These are phyloP conservation scores for Scotopteryx bipunctaria DNA, from an alignment of 2,888 invertebrate species.

Conservation along the genomic window DNA sequence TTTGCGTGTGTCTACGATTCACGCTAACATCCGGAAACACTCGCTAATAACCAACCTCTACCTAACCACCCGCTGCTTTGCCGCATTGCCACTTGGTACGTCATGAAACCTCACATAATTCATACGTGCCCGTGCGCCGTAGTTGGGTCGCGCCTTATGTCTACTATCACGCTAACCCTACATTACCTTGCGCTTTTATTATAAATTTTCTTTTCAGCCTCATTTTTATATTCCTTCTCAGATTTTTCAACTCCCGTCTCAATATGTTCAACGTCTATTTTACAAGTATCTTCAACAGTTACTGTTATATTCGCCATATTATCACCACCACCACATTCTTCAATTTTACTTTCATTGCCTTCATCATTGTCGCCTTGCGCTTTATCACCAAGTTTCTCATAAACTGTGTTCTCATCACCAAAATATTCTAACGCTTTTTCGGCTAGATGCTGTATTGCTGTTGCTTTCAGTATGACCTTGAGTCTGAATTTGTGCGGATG, in stretches of 20 bases:
- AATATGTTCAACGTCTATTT: neutral
- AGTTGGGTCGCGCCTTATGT: too few relatives aligned
- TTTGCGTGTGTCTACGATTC: too few relatives aligned
- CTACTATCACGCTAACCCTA: neutral
- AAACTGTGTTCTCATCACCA: conserved; percentile 48
- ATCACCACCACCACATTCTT: neutral
- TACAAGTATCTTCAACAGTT: conserved; percentile 4
- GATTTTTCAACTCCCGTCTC: neutral
- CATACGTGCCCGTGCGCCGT: too few relatives aligned
- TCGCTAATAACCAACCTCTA: too few relatives aligned
- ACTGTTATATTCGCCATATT: conserved; percentile 1
- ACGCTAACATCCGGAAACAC: too few relatives aligned
- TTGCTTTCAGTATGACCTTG: conserved; percentile 57
- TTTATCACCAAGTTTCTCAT: conserved; percentile 37
- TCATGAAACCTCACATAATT: too few relatives aligned
- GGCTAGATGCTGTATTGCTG: conserved; percentile 48
- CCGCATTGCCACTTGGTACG: too few relatives aligned
- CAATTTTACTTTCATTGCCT: neutral
- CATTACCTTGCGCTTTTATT: neutral
- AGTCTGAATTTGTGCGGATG: conserved; percentile 77
- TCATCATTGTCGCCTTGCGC: neutral
- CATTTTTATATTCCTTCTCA: neutral
- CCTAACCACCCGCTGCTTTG: too few relatives aligned
- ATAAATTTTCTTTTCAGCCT: neutral
- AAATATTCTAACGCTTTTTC: conserved; percentile 51